Evolutionary conservation across 2,797 vertebrate species (phyloP), one percentile per base, ranked within the genome.

Genomic region (Hephaestus fuliginosus): DNA sequence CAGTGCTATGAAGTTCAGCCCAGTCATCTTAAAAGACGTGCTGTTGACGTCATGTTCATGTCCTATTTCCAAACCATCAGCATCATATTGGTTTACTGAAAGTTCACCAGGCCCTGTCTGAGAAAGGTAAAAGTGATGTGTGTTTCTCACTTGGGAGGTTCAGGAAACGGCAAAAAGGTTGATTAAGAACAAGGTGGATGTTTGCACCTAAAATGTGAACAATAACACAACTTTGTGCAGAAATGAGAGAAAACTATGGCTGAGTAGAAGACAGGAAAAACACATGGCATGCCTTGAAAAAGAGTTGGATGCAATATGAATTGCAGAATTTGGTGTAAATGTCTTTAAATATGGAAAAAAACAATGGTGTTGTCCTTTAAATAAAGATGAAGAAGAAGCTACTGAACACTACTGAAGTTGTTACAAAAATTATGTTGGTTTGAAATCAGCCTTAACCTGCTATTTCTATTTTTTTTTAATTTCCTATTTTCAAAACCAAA

Each of bases 401-500:
- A 62, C n/a, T 22, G 11, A 79, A 28, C 12, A 33, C 43, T 67
- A 13, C 49, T 46, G 33, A 36, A 39, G 30, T 39, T 56, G 14
- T 33, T 33, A 33, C 53, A 70, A 71, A 70, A 14, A 36, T 66
- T 18, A 78, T 36, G 41, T 25, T 64, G 73, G 55, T 76, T 72
- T 57, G 65, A 70, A 76, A 62, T 76, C 14, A 25, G 36, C 68
- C 3, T 18, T 25, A 68, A 60, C 39, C 17, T 74, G 64, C 55
- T 39, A 70, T 77, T 62, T 74, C 43, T 30, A 10, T 28, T 20
- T 9, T 28, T 8, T 33, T 33, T 25, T 25, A 25, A 41, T 56
- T 52, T 46, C 18, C 0, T 33, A 3, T 58, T 53, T 65, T 28
- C 3, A 30, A 78, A 28, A 10, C 1, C 48, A 36, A 55, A 33